Evolutionary conservation across 2,888 invertebrate genomes (phyloP).

Genomic region (Tetragonisca angustula): DNA sequence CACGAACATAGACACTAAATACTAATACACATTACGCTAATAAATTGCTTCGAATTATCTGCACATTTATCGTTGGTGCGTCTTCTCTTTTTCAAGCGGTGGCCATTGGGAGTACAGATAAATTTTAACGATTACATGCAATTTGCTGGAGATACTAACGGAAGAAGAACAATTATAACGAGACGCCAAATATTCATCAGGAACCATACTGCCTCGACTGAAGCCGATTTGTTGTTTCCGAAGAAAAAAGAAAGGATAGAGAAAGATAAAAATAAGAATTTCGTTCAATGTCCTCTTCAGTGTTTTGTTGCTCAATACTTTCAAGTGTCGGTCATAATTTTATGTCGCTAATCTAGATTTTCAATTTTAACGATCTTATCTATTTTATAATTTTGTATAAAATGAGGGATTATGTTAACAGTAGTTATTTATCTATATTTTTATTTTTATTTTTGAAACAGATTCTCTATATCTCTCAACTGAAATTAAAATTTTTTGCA

Average conservation of each 20-base stretch:
- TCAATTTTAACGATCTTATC: not conserved
- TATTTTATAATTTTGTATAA: too few relatives aligned
- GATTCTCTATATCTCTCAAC: not conserved
- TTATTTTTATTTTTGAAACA: not conserved
- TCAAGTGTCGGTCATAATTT: not conserved
- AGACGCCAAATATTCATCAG: constrained; percentile 30
- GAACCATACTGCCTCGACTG: constrained; percentile 2
- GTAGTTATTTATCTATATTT: too few relatives aligned
- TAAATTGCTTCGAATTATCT: constrained; percentile 55
- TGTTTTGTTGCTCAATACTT: not conserved
- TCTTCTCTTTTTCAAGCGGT: constrained; percentile 26
- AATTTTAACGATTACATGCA: constrained; percentile 58
- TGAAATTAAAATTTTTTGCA: not conserved
- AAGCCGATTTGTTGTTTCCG: constrained; percentile 1
- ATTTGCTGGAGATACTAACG: constrained; percentile 49
- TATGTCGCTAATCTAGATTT: constrained; percentile 19
- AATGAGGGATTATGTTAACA: too few relatives aligned
- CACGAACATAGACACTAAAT: constrained; percentile 13
- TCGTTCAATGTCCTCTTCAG: not conserved
- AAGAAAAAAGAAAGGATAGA: not conserved
- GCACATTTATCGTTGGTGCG: constrained; percentile 44
- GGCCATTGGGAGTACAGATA: constrained; percentile 24
- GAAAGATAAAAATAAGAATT: not conserved
- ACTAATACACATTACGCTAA: constrained; percentile 41
- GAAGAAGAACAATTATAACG: constrained; percentile 45